Base-by-base conservation (phyloP, 2,797 vertebrate species). In the Girardinus metallicus region DNA sequence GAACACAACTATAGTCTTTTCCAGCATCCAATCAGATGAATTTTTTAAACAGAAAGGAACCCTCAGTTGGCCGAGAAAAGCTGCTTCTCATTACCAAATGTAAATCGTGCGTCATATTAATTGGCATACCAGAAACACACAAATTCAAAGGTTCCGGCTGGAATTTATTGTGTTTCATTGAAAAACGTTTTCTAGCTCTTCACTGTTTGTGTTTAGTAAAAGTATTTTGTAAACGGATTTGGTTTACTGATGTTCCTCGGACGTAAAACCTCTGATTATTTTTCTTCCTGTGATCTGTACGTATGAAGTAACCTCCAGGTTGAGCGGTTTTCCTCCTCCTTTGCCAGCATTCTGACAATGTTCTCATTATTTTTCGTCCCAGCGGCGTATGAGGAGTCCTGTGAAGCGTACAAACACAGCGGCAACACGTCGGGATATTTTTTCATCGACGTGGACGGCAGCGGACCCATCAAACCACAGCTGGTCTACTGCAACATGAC, bases 401-500 rank as follows among this genome's bases (percentile, higher is more conserved):
- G 96, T 18, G 96, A 96, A 83, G 95, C 94, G 2, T 95, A 96
- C 90, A 94, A 94, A 85, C 95, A 95, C 76, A 90, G 81, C 70
- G 95, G 94, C 76, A 93, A 93, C 79, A 80, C 92, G 11, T 96
- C 95, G 0, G 95, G 95, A 36, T 91, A 89, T 73, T 96, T 95
- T 78, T 88, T 94, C 64, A 92, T 96, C 55, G 95, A 96, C 68
- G 93, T 95, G 21, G 96, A 96, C 7, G 95, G 95, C 85, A 96
- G 95, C 10, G 96, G 95, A n/a, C 93, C 94, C 9, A 93, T 96
- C 85, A 86, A 70, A 53, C 92, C 94, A 0, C 92, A 95, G 68
- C 85, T 92, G 31, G 94, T 95, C n/a, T 96, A 94, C 89, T 96
- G 95, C 87, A 96, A 96, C 92, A 95, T 96, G 91, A 96, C 95